Percentiles rank a stretch among this genome's conserved stretches.
phyloP scores from a whole-genome alignment of 2,888 invertebrate genomes.

The Ornithoptera alexandrae region DNA sequence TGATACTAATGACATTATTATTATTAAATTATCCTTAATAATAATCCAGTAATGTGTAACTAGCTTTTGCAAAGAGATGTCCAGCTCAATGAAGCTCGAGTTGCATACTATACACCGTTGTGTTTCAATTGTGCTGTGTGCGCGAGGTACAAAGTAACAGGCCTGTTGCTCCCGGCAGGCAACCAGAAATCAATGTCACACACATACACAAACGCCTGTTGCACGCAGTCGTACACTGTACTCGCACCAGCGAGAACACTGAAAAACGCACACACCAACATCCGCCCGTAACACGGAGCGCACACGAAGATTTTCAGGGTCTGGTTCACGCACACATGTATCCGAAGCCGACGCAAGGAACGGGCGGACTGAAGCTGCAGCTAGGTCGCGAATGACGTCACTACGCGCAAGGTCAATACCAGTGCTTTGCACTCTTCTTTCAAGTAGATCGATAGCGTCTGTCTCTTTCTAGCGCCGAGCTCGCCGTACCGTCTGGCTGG shows the following conservation, averaged over 20 bases:
- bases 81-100: background rate
- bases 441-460: conserved; percentile 30
- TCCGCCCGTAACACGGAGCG: conserved; percentile 34
- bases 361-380: conserved; percentile 61
- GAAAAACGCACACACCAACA: conserved; percentile 19
- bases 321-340: conserved; percentile 71
- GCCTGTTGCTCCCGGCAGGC: conserved; percentile 60
- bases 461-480: conserved; percentile 53
- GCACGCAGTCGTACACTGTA: conserved; percentile 39
- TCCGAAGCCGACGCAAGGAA: conserved; percentile 29
- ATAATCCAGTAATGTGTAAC: background rate
- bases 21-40: background rate
- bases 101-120: conserved; percentile 1
- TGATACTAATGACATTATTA: background rate
- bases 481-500: conserved; percentile 62
- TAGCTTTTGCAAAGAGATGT: background rate
- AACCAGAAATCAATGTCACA: conserved; percentile 70
- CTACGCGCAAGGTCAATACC: conserved; percentile 77
- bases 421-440: conserved; percentile 51
- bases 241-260: conserved; percentile 24
- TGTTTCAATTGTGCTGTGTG: conserved; percentile 1
- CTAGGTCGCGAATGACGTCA: conserved; percentile 83
- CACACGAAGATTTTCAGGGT: conserved; percentile 64
- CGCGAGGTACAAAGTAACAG: conserved; percentile 14
- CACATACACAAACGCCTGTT: conserved; percentile 53